Conservation (phyloP, 2,113 vertebrate genomes). For the Monopterus albus region DNA sequence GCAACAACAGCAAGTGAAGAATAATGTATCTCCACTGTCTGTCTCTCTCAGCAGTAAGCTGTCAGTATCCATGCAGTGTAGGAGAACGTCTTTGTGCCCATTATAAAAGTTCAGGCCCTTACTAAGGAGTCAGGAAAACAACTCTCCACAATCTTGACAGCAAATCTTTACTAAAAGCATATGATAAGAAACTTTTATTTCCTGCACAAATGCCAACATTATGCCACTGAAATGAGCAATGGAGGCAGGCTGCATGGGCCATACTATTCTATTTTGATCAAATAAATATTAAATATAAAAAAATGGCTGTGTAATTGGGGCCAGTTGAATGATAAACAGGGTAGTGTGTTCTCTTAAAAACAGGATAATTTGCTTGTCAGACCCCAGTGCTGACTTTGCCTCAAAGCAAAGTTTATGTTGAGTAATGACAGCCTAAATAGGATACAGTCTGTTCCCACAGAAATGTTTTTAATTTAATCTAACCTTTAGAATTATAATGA, state of each 20-base stretch:
- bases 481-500: constrained; percentile 5
- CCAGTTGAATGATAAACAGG: constrained; percentile 60
- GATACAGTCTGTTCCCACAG: constrained; percentile 18
- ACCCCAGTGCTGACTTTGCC: constrained; percentile 38
- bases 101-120: constrained; percentile 61
- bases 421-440: constrained; percentile 30
- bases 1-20: constrained; percentile 44
- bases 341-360: constrained; percentile 33
- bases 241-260: constrained; percentile 27
- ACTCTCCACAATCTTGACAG: constrained; percentile 69
- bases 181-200: constrained; percentile 62
- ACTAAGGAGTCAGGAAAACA: constrained; percentile 47
- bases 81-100: constrained; percentile 46
- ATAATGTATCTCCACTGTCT: constrained; percentile 18
- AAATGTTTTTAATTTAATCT: no score
- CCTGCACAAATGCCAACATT: constrained; percentile 66
- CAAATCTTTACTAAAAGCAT: constrained; percentile 84
- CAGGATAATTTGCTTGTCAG: constrained; percentile 60
- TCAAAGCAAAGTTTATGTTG: constrained; percentile 46
- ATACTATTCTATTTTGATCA: constrained; percentile 54
- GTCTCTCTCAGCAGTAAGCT: constrained; percentile 28
- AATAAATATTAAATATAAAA: constrained; percentile 71
- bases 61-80: constrained; percentile 32
- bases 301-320: constrained; percentile 62
- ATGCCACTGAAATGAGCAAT: constrained; percentile 60